Evolutionary conservation across 2,797 vertebrate species (phyloP).

Genomic region (Peromyscus aztecus): DNA sequence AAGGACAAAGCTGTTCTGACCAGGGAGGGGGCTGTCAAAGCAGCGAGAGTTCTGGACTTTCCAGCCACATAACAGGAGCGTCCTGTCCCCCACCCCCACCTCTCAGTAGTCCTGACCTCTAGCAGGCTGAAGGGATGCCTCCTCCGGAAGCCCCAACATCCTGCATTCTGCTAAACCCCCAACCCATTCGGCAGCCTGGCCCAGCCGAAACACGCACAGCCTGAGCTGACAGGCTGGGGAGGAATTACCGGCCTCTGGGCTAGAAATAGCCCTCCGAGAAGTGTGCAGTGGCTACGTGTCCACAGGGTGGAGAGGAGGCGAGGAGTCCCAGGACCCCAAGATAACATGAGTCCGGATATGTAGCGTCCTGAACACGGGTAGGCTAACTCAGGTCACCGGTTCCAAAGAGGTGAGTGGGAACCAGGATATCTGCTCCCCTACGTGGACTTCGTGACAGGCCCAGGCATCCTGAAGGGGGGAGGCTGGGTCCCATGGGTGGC

Average conservation of each 20-base stretch:
- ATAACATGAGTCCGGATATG: slow-evolving; percentile 80
- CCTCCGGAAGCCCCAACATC: slow-evolving; percentile 78
- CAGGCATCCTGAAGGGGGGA: slow-evolving; percentile 86
- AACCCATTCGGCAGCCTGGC: background rate
- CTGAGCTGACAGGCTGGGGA: slow-evolving; percentile 53
- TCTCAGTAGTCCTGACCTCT: slow-evolving; percentile 76
- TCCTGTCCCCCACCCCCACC: slow-evolving; percentile 66
- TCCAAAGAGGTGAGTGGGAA: slow-evolving; percentile 85
- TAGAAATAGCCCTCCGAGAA: slow-evolving; percentile 81
- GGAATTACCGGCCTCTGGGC: slow-evolving; percentile 69
- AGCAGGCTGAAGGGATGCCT: slow-evolving; percentile 72
- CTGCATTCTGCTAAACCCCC: slow-evolving; percentile 73
- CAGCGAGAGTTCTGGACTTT: background rate
- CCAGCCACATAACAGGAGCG: background rate
- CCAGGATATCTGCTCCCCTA: slow-evolving; percentile 88
- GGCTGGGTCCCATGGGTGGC: slow-evolving; percentile 85
- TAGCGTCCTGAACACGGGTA: slow-evolving; percentile 75
- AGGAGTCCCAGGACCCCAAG: slow-evolving; percentile 77
- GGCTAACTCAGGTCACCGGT: slow-evolving; percentile 84
- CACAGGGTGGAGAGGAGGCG: slow-evolving; percentile 50
- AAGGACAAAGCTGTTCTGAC: background rate
- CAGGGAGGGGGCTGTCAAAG: no score
- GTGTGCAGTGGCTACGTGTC: slow-evolving; percentile 75
- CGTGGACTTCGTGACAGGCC: slow-evolving; percentile 89
- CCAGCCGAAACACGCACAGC: slow-evolving; percentile 33